phyloP scores from a whole-genome alignment of 2,797 vertebrate genomes.

The Eulemur mongoz region DNA sequence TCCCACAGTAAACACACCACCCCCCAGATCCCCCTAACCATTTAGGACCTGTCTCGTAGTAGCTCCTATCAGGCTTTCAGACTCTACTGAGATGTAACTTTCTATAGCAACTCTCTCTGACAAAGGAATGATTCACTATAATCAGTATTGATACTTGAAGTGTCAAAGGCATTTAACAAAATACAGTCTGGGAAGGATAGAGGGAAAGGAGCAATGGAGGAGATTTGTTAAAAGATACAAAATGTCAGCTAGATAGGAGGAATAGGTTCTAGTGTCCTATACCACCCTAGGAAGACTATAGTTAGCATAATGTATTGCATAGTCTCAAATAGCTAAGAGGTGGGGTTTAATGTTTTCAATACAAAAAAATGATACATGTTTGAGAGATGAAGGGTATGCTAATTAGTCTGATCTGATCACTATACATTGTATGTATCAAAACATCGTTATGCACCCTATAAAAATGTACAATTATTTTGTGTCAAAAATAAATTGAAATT shows the following conservation, averaged over 20 bases:
- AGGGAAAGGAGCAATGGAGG: not conserved
- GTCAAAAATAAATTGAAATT: not conserved
- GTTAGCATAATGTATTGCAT: not conserved
- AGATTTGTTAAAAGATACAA: not conserved
- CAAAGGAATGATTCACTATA: not conserved
- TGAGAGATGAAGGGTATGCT: not conserved
- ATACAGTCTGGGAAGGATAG: not conserved
- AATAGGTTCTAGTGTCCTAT: not conserved
- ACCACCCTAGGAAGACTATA: not conserved
- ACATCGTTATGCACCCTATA: not conserved
- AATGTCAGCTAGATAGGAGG: not conserved
- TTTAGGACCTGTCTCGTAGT: not conserved
- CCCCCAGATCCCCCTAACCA: rapidly evolving
- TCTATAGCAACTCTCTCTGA: not conserved
- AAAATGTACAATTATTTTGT: not conserved
- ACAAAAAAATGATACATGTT: not conserved
- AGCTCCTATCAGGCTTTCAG: not conserved
- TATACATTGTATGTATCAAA: not conserved
- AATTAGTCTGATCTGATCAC: not conserved
- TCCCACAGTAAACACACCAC: not conserved
- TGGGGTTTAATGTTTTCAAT: not conserved
- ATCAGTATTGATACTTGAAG: not conserved
- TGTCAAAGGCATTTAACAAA: not conserved
- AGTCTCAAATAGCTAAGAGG: not conserved
- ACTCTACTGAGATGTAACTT: not conserved